Base-by-base conservation (phyloP, 2,113 vertebrate genomes). In the Pollachius pollachius region DNA sequence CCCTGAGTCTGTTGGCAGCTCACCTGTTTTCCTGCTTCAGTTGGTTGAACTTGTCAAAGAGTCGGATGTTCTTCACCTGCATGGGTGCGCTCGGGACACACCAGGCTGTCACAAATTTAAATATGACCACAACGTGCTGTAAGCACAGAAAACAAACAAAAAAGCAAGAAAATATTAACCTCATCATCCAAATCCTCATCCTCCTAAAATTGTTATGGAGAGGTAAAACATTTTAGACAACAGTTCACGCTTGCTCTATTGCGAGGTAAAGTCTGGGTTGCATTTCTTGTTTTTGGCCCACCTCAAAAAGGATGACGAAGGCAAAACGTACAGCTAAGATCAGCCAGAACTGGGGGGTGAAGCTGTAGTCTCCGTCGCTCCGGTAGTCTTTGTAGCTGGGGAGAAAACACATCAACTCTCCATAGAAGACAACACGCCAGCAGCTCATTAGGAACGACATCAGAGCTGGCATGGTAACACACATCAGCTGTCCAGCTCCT, bases 251-350 rank as follows among this genome's bases (percentile, higher is more conserved):
- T 48, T 12, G 41, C 8, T 34, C 30, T 48, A 48, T 9, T 12
- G 41, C 41, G 12, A 48, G 41, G 11, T 48, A 48, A 9, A 48
- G 41, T 48, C 8, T 7, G 12, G 9, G 41, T 48, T 48, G 41
- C 12, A 11, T 48, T 34, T 61, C 21, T 15, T 48, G 41, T 3
- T 65, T 62, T 3, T 5, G 1, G 84, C 77, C 65, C 76, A 93
- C 97, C 94, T 99, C 96, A 15, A 99, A 99, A 77, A 98, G 78
- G 78, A 99, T 94, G 69, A 99, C 93, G 77, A 99, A 99, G 54
- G 89, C 94, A 52, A 99, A 94, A 3, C 96, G 94, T 7, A 94
- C 86, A 0, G 96, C 95, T 11, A 97, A 88, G 75, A 98, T 92
- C 25, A 95, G 85, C 97, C 97, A 99, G 87, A 94, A 98, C 82